Percentiles rank a stretch among this genome's conserved stretches.
These are phyloP conservation scores for Synanthedon vespiformis DNA, from an alignment of 2,888 invertebrate species.

Conservation along the genomic window DNA sequence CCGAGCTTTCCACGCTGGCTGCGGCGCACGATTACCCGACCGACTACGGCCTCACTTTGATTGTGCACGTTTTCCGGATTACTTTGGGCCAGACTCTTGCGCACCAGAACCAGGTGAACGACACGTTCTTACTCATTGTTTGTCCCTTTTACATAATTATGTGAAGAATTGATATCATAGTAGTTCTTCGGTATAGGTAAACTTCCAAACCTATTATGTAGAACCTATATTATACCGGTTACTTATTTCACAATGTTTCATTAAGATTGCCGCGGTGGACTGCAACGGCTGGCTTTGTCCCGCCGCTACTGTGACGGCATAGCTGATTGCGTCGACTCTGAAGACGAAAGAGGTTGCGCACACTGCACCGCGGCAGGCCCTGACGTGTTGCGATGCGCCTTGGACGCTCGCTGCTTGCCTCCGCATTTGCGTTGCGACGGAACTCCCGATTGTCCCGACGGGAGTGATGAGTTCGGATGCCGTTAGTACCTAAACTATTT, in stretches of 20 bases:
- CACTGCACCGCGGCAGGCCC: conserved; percentile 78
- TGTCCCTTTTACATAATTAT: no score
- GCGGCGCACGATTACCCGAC: conserved; percentile 80
- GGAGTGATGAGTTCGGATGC: conserved; percentile 87
- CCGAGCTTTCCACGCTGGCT: conserved; percentile 85
- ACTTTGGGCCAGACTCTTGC: conserved; percentile 79
- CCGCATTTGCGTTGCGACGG: conserved; percentile 82
- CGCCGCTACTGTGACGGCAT: conserved; percentile 87
- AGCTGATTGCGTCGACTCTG: conserved; percentile 86
- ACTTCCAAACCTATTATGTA: background rate
- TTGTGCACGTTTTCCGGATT: conserved; percentile 84
- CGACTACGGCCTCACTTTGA: conserved; percentile 79
- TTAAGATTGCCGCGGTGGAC: conserved; percentile 78
- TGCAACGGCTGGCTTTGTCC: conserved; percentile 80
- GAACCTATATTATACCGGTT: background rate
- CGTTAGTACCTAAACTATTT: conserved; percentile 68
- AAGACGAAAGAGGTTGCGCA: conserved; percentile 83
- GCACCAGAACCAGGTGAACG: conserved; percentile 78
- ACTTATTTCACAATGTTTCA: conserved; percentile 5
- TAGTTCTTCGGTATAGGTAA: background rate
- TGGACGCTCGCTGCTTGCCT: conserved; percentile 81
- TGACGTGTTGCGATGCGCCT: conserved; percentile 79
- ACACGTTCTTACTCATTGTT: no score
- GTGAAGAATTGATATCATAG: no score
- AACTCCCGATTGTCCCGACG: conserved; percentile 85